These are phyloP conservation scores for Aegypius monachus DNA, from an alignment of 2,113 vertebrate species.

Conservation along the genomic window DNA sequence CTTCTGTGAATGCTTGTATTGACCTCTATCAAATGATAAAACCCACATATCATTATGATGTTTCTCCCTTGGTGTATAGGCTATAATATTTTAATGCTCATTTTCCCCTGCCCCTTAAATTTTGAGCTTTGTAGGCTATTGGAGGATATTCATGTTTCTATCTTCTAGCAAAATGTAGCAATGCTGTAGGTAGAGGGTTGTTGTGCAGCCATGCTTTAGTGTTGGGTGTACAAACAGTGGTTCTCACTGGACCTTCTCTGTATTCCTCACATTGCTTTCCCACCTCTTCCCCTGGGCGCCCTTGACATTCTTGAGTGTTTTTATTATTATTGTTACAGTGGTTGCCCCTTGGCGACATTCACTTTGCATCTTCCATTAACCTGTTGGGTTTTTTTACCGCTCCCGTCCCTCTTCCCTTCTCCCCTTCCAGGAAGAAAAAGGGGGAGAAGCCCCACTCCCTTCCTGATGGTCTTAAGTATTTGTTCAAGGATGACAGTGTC, in stretches of 20 bases:
- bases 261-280: neutral
- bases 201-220: neutral
- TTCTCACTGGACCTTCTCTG: neutral
- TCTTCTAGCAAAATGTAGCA: neutral
- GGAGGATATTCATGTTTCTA: neutral
- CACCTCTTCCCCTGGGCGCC: neutral
- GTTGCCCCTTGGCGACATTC: neutral
- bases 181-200: neutral
- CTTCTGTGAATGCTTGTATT: neutral
- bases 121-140: neutral
- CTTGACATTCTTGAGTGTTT: neutral
- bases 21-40: neutral
- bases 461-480: neutral
- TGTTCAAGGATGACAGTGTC: neutral
- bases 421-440: neutral
- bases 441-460: neutral
- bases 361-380: neutral
- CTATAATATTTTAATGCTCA: neutral
- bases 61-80: neutral
- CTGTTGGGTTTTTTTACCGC: neutral
- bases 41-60: neutral
- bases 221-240: neutral
- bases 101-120: neutral
- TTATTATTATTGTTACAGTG: neutral
- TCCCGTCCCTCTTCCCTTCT: neutral